Evolutionary conservation across 92 coral and sea anemone species (phyloP).

Genomic region (Micromussa lordhowensis): DNA sequence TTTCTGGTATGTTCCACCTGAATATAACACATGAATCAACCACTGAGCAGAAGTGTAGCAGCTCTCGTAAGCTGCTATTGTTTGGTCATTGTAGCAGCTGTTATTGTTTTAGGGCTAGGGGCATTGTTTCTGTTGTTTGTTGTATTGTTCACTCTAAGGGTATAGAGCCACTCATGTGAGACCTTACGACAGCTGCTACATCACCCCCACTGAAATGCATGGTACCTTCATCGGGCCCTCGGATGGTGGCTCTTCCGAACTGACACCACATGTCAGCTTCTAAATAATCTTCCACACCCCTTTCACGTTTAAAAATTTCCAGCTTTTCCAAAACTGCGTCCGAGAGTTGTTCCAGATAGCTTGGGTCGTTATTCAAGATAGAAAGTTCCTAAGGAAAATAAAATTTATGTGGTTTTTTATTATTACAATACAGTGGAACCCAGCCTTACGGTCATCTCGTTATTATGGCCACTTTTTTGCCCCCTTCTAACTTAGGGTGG

Average conservation of each 20-base stretch:
- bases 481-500: too few species aligned
- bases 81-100: too few species aligned
- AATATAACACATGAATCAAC: too few species aligned
- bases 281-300: background rate
- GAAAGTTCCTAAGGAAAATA: background rate
- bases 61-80: too few species aligned
- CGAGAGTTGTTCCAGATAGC: slow-evolving; percentile 4
- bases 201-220: background rate
- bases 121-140: too few species aligned
- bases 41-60: too few species aligned
- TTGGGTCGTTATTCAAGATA: background rate
- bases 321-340: slow-evolving; percentile 9
- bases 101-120: too few species aligned
- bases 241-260: slow-evolving; percentile 20
- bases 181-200: too few species aligned
- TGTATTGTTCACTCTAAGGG: too few species aligned
- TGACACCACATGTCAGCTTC: slow-evolving; percentile 50
- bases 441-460: too few species aligned
- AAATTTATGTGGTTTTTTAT: background rate
- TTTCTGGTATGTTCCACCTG: background rate
- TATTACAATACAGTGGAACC: background rate
- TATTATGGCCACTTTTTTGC: too few species aligned
- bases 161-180: too few species aligned
- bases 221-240: slow-evolving; percentile 23
- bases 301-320: background rate